These are phyloP conservation scores for Rissa tridactyla DNA, from an alignment of 2,113 vertebrate genomes.

Conservation along the genomic window DNA sequence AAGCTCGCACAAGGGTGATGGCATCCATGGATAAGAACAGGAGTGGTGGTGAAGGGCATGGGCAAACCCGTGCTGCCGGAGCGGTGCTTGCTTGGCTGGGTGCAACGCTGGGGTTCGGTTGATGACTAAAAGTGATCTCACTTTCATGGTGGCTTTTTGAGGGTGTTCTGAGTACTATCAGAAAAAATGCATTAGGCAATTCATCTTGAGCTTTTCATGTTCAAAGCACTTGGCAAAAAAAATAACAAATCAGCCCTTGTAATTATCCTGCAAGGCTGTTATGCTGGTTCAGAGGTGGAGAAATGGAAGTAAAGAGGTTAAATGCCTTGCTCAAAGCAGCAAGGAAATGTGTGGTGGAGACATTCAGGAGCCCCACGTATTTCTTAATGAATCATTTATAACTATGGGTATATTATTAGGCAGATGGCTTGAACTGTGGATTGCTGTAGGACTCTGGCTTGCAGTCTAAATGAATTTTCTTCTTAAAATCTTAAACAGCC, in stretches of 20 bases:
- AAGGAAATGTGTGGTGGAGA: conserved; percentile 57
- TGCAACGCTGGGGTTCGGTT: not conserved
- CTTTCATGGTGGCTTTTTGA: not conserved
- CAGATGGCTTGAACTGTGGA: conserved; percentile 12
- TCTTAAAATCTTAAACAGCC: not conserved
- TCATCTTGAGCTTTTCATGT: not conserved
- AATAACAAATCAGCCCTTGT: not conserved
- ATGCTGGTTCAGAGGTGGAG: conserved; percentile 11
- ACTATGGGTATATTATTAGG: conserved; percentile 13
- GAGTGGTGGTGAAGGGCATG: not conserved
- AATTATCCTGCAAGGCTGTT: conserved; percentile 6
- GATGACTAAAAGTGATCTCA: not conserved
- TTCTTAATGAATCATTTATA: conserved; percentile 59
- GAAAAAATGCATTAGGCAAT: not conserved
- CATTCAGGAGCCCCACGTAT: conserved; percentile 30
- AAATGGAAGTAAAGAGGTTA: conserved; percentile 29
- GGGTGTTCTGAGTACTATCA: not conserved
- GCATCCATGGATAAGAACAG: not conserved
- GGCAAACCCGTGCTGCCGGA: not conserved
- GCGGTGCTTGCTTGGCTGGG: not conserved
- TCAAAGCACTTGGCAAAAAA: not conserved
- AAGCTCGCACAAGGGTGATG: not conserved
- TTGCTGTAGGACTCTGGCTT: conserved; percentile 12
- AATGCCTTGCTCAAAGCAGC: not conserved
- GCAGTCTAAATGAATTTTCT: conserved; percentile 7